phyloP scores from a whole-genome alignment of 2,113 vertebrate species.

The Prinia subflava region DNA sequence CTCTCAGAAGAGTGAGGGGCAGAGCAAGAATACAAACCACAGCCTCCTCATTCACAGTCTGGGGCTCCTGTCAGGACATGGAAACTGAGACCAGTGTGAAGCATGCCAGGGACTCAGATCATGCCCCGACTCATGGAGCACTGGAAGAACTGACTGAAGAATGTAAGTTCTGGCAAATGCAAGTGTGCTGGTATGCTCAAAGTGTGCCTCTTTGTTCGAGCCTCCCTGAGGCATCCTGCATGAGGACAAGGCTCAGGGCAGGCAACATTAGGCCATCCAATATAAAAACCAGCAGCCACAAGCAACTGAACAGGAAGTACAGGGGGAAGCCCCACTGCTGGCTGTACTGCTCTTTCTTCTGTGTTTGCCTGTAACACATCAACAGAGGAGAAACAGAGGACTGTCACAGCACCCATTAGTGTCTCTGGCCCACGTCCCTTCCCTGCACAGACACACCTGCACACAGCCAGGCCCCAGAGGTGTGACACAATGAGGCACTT shows the following conservation, averaged over 20 bases:
- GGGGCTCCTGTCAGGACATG: neutral
- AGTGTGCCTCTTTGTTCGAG: neutral
- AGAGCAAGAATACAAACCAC: neutral
- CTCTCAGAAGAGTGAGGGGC: neutral
- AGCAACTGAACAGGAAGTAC: neutral
- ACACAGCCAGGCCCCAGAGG: neutral
- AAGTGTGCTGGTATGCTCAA: neutral
- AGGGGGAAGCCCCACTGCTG: neutral
- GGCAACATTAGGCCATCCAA: neutral
- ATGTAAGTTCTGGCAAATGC: neutral
- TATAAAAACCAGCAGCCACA: neutral
- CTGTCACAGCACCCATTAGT: fast-evolving
- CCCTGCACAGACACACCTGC: fast-evolving
- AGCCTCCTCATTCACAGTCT: neutral
- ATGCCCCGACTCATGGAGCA: neutral
- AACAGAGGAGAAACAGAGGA: neutral
- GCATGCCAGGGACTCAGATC: neutral
- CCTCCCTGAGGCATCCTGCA: neutral
- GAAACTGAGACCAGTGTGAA: neutral
- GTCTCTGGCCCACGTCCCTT: neutral
- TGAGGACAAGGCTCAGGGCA: fast-evolving
- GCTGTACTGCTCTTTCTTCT: neutral
- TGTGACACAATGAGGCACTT: fast-evolving
- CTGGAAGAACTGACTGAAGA: neutral
- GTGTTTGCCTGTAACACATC: neutral